Percentiles rank a stretch among this genome's conserved stretches.
Conservation (phyloP, 2,888 invertebrate genomes). For the Microchrysa polita region DNA sequence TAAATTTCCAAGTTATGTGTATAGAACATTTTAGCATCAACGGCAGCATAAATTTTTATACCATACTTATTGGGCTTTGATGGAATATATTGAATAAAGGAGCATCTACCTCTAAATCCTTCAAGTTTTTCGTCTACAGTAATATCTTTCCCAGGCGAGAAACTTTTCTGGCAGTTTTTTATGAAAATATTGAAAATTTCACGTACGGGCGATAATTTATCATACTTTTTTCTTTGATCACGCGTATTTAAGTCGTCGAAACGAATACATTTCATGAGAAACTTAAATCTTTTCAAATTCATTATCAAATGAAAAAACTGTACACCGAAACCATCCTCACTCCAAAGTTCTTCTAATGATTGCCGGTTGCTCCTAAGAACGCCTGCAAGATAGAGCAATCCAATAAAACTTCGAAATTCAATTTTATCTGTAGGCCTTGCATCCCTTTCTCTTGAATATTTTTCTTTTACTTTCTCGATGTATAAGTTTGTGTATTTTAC, state of each 20-base stretch:
- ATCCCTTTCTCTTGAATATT: no score
- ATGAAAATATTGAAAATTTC: neutral
- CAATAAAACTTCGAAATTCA: no score
- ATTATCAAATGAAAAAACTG: no score
- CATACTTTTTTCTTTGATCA: constrained; percentile 5
- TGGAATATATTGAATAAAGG: constrained; percentile 28
- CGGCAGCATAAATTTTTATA: neutral
- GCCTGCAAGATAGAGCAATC: no score
- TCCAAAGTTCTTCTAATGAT: no score
- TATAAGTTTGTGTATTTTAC: no score
- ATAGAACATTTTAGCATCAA: constrained; percentile 16
- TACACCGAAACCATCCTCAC: no score
- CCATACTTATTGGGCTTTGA: constrained; percentile 36
- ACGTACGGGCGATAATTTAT: neutral
- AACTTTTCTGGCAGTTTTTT: neutral
- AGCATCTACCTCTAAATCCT: constrained; percentile 16
- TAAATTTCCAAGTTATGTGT: constrained; percentile 16
- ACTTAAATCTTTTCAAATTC: constrained; percentile 7
- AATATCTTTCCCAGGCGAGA: neutral
- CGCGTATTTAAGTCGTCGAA: constrained; percentile 19
- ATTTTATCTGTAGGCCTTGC: no score
- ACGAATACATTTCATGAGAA: constrained; percentile 15
- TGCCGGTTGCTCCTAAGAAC: no score
- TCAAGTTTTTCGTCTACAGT: constrained; percentile 25
- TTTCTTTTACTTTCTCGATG: no score